A percentile compares a stretch with the other conserved stretches of the same genome.
Evolutionary conservation across 2,113 vertebrate genomes (phyloP).

Genomic region (Gnathochromis pfefferi): DNA sequence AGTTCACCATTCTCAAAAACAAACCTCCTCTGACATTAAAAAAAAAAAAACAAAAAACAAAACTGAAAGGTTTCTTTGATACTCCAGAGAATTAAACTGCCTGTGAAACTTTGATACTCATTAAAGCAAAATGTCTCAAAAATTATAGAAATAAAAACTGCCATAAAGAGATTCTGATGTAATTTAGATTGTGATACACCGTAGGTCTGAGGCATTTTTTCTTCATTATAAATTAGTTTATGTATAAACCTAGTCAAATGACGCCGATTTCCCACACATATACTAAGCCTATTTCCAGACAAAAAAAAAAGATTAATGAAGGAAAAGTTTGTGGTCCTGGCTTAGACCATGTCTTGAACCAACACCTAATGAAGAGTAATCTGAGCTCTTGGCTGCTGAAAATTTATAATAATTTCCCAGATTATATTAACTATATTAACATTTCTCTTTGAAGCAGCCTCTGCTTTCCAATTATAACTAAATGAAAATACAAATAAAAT

Average conservation of each 20-base stretch:
- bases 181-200: background rate
- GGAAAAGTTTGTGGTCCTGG: background rate
- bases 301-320: background rate
- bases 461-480: background rate
- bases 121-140: background rate
- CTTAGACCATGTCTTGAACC: background rate
- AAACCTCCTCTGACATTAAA: background rate
- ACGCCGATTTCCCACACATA: background rate
- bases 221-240: background rate
- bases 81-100: background rate
- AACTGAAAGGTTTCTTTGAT: background rate
- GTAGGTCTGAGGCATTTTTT: background rate
- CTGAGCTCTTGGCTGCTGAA: background rate
- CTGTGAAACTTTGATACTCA: background rate
- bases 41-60: accelerated
- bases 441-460: background rate
- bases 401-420: background rate
- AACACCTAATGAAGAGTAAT: background rate
- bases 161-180: background rate
- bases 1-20: background rate
- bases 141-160: background rate
- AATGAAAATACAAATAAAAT: background rate
- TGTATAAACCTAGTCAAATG: background rate
- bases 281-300: background rate
- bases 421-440: background rate